A percentile compares a stretch with the other conserved stretches of the same genome.
Evolutionary conservation across 2,888 invertebrate species (phyloP).

Genomic region (Pyrgus malvae): DNA sequence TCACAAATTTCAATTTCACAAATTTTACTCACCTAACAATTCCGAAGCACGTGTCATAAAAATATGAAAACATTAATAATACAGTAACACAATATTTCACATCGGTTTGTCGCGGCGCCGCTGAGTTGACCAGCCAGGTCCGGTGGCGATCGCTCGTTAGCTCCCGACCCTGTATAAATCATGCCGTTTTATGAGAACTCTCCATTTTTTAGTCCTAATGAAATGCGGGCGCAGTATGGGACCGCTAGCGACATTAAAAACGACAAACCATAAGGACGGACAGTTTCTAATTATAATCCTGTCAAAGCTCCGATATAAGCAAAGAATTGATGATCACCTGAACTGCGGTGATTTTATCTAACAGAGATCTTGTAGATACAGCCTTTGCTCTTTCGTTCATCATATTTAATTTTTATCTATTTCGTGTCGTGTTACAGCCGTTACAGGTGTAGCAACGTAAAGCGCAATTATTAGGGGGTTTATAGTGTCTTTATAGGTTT

Average conservation of each 20-base stretch:
- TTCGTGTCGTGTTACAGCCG: slow-evolving; percentile 14
- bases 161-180: slow-evolving; percentile 78
- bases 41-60: neutral
- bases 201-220: slow-evolving; percentile 78
- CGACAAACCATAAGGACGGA: slow-evolving; percentile 75
- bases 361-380: slow-evolving; percentile 64
- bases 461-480: slow-evolving; percentile 6
- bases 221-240: slow-evolving; percentile 81
- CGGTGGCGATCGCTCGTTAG: slow-evolving; percentile 69
- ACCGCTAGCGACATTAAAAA: slow-evolving; percentile 80
- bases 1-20: too few relatives aligned
- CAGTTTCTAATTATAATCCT: slow-evolving; percentile 81
- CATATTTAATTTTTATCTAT: slow-evolving; percentile 43
- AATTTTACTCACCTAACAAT: too few relatives aligned
- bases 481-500: slow-evolving; percentile 14
- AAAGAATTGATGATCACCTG: slow-evolving; percentile 77
- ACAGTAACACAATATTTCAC: slow-evolving; percentile 13
- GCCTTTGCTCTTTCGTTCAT: slow-evolving; percentile 57
- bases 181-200: slow-evolving; percentile 76
- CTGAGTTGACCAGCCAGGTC: neutral
- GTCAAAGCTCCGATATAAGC: slow-evolving; percentile 76
- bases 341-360: slow-evolving; percentile 71
- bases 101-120: neutral
- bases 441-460: slow-evolving; percentile 9
- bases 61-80: neutral